Evolutionary conservation across 2,113 vertebrate species (phyloP).

Genomic region (Tragelaphus strepsiceros): DNA sequence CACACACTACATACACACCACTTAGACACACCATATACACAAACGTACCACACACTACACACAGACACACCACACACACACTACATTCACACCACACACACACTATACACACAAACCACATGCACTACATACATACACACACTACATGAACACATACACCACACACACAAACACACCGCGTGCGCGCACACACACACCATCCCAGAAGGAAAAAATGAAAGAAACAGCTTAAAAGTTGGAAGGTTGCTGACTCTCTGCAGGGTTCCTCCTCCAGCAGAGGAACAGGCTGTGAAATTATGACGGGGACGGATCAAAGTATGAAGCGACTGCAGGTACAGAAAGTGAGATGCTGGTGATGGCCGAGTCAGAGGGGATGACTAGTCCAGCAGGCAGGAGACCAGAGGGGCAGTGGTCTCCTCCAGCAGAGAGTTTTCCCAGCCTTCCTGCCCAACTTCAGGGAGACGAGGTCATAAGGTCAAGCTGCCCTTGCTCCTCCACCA

Average conservation of each 20-base stretch:
- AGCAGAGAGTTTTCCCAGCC: neutral
- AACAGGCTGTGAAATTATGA: neutral
- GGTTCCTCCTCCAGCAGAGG: neutral
- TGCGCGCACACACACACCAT: neutral
- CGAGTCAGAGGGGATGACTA: neutral
- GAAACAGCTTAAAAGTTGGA: neutral
- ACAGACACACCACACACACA: neutral
- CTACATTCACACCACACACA: neutral
- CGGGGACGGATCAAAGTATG: neutral
- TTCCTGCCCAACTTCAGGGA: neutral
- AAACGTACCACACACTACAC: neutral
- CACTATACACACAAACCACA: neutral
- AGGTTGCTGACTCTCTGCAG: neutral
- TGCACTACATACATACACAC: neutral
- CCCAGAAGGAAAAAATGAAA: neutral
- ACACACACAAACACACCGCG: neutral
- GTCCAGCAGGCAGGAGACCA: neutral
- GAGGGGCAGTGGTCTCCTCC: neutral
- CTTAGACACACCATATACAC: too few species aligned
- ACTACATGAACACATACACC: neutral
- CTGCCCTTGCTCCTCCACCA: neutral
- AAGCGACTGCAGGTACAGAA: neutral
- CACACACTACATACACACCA: neutral
- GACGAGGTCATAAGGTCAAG: neutral
- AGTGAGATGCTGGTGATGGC: neutral